These are phyloP conservation scores for Meriones unguiculatus DNA, from an alignment of 2,113 vertebrate genomes.

Conservation along the genomic window DNA sequence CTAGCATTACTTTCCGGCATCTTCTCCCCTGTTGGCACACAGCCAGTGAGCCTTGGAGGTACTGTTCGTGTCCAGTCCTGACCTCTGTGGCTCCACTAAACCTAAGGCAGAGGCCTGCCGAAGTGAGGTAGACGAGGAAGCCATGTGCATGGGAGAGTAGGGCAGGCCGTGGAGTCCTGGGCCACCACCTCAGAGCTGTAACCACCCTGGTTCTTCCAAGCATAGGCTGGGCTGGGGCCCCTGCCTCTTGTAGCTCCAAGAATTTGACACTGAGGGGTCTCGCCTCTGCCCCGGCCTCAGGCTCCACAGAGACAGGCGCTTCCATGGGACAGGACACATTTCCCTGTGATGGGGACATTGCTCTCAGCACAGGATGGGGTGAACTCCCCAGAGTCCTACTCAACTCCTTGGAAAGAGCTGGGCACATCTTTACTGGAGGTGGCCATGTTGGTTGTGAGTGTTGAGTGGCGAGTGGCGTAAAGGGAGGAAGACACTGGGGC, in stretches of 20 bases:
- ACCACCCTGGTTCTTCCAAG: neutral
- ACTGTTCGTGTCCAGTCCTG: neutral
- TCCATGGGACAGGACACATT: too few species aligned
- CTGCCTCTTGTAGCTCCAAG: neutral
- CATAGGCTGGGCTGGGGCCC: too few species aligned
- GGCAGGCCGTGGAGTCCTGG: too few species aligned
- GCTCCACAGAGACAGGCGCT: neutral
- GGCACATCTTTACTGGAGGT: neutral
- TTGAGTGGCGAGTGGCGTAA: neutral
- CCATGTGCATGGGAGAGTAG: rapidly evolving
- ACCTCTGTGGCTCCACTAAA: neutral
- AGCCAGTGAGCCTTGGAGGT: neutral
- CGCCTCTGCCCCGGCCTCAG: too few species aligned
- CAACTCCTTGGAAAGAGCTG: neutral
- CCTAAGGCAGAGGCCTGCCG: neutral
- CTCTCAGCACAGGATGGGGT: too few species aligned
- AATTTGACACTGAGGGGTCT: neutral
- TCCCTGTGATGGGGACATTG: neutral
- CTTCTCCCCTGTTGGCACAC: too few species aligned
- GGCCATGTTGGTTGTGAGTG: neutral
- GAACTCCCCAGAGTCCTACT: too few species aligned
- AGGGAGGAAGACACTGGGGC: neutral
- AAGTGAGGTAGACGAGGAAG: rapidly evolving
- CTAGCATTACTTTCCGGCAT: rapidly evolving
- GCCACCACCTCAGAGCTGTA: neutral